These are phyloP conservation scores for Brevimyrus niger DNA, from an alignment of 2,113 vertebrate genomes.

Conservation along the genomic window DNA sequence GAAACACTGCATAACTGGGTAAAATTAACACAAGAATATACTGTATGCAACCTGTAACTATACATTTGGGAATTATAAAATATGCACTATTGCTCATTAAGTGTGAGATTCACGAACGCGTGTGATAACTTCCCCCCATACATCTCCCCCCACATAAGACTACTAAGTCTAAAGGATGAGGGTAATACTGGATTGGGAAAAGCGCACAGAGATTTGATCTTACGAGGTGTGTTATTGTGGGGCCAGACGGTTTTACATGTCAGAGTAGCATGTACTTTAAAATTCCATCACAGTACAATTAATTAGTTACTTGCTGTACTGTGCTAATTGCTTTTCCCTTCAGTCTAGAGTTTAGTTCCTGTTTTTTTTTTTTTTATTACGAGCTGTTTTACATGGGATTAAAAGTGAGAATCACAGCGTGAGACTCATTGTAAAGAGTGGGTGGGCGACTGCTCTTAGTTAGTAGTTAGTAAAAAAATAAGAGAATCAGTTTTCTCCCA, in stretches of 20 bases:
- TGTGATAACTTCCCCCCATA: not conserved
- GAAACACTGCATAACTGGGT: not conserved
- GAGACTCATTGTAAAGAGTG: conserved; percentile 11
- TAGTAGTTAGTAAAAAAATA: conserved; percentile 39
- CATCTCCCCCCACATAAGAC: not conserved
- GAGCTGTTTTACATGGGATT: conserved; percentile 40
- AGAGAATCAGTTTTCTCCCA: conserved; percentile 13
- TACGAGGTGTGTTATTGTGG: not conserved
- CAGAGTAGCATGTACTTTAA: not conserved
- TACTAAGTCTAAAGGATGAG: not conserved
- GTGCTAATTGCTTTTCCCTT: conserved; percentile 14
- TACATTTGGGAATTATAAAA: not conserved
- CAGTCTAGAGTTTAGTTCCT: conserved; percentile 26
- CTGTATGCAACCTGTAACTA: not conserved
- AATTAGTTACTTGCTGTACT: conserved; percentile 28
- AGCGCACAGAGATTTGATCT: not conserved
- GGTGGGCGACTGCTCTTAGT: conserved; percentile 20
- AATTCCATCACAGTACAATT: conserved; percentile 31
- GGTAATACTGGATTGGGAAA: not conserved
- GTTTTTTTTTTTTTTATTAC: conserved; percentile 23
- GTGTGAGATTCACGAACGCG: not conserved
- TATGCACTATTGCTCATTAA: not conserved
- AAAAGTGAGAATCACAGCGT: conserved; percentile 12
- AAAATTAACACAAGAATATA: not conserved
- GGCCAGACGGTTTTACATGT: not conserved